Evolutionary conservation across 2,797 vertebrate genomes (phyloP), one percentile per base, ranked within the genome.

Genomic region (Syngnathus rostellatus): DNA sequence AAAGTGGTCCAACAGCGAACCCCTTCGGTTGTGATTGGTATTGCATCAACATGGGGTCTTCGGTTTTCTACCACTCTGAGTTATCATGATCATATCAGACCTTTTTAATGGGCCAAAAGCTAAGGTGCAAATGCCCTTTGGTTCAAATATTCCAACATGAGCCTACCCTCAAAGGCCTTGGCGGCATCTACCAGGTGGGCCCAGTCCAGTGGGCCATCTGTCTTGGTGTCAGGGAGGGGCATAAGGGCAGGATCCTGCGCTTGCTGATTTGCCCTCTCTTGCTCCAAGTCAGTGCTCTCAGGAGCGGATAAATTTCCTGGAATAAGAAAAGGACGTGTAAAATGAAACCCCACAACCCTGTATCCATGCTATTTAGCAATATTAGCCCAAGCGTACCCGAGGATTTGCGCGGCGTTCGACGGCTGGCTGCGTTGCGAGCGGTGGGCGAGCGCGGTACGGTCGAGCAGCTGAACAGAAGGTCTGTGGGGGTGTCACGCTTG

Each of bases 141-240:
- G 31, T 43, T 17, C 6, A 58, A 17, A 2, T 58, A 8, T 37
- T 3, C 55, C 14, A 17, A 72, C 58, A 59, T 57, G 0, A 50
- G 21, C 70, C 58, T 86, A 98, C 96, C 94, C 87, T 99, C 97
- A 74, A 97, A 99, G 59, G 96, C 95, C 87, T 96, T 97, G 85
- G 97, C 96, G 38, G 96, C 96, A 63, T 97, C 94, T 66, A 98
- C 97, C 80, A 98, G 86, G 82, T 97, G 94, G 78, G 95, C 95
- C 97, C 97, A 99, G 77, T 99, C 95, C 78, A 99, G 89, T 23
- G 94, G 94, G 3, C 92, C 88, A 79, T 96, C 95, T 3, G 93
- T 88, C 68, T 94, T 94, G 21, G 91, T 73, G 76, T 95, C 94
- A 9, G 96, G 95, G 69, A 98, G 89, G 37, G 97, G 97, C 94